Evolutionary conservation across 2,888 invertebrate genomes (phyloP).

Genomic region (Eupithecia subfuscata): DNA sequence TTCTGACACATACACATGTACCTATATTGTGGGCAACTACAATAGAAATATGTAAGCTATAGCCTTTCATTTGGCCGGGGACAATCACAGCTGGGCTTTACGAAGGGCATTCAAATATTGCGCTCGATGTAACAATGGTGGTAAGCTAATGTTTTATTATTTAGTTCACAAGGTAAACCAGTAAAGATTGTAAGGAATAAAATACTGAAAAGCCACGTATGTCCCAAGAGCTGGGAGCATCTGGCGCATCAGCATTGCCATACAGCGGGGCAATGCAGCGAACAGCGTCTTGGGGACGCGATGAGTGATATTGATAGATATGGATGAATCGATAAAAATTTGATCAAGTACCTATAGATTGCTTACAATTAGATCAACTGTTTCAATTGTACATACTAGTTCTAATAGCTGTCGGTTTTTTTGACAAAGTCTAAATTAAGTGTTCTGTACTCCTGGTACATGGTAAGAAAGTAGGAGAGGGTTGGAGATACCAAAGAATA

Average conservation of each 20-base stretch:
- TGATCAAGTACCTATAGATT: not conserved
- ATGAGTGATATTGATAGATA: not conserved
- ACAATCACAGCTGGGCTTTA: slow-evolving; percentile 30
- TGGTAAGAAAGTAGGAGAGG: too few relatives aligned
- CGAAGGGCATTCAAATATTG: slow-evolving; percentile 19
- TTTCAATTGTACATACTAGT: too few relatives aligned
- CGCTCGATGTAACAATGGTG: not conserved
- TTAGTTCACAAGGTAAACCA: not conserved
- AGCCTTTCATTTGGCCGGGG: slow-evolving; percentile 37
- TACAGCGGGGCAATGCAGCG: not conserved
- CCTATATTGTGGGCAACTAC: slow-evolving; percentile 35
- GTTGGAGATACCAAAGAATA: too few relatives aligned
- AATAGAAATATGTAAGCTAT: slow-evolving; percentile 36
- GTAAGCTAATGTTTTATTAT: not conserved
- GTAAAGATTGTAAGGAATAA: not conserved
- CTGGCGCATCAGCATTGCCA: not conserved
- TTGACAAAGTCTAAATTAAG: too few relatives aligned
- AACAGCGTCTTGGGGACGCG: not conserved
- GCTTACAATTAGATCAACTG: not conserved
- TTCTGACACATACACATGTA: slow-evolving; percentile 43
- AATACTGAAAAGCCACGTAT: not conserved
- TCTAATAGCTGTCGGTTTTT: too few relatives aligned
- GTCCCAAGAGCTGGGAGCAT: not conserved
- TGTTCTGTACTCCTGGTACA: too few relatives aligned
- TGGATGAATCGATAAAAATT: too few relatives aligned